phyloP scores from a whole-genome alignment of 2,888 invertebrate genomes.

The Apodemia duryi region DNA sequence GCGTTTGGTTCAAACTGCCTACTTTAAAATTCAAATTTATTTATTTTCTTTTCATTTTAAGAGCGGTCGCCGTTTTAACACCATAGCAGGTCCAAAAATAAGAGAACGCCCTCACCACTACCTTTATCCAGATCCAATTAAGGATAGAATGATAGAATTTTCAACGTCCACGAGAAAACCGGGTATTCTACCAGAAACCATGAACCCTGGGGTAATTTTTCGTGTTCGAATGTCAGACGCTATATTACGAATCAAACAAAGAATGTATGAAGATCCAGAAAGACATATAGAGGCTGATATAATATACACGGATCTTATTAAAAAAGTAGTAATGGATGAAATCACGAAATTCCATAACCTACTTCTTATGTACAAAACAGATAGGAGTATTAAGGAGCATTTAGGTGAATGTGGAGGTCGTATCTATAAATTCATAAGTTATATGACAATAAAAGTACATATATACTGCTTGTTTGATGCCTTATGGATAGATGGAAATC shows the following conservation, averaged over 20 bases:
- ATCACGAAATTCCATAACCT: constrained; percentile 65
- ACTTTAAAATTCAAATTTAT: no score
- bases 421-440: constrained; percentile 70
- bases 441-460: constrained; percentile 71
- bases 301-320: not conserved
- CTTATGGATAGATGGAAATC: constrained; percentile 70
- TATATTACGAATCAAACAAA: constrained; percentile 63
- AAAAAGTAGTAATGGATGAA: not conserved
- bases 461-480: constrained; percentile 71
- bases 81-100: constrained; percentile 55
- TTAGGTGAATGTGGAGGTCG: constrained; percentile 68
- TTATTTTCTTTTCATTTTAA: not conserved
- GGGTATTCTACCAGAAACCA: constrained; percentile 62
- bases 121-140: constrained; percentile 64
- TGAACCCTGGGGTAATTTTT: constrained; percentile 72
- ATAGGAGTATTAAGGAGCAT: constrained; percentile 68
- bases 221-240: constrained; percentile 71
- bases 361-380: constrained; percentile 66
- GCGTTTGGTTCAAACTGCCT: no score
- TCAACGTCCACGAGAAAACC: constrained; percentile 57
- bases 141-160: constrained; percentile 61
- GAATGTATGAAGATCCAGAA: constrained; percentile 72
- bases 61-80: constrained; percentile 44
- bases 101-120: constrained; percentile 68
- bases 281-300: constrained; percentile 69